These are phyloP conservation scores for Cololabis saira DNA, from an alignment of 2,113 vertebrate species.

Conservation along the genomic window DNA sequence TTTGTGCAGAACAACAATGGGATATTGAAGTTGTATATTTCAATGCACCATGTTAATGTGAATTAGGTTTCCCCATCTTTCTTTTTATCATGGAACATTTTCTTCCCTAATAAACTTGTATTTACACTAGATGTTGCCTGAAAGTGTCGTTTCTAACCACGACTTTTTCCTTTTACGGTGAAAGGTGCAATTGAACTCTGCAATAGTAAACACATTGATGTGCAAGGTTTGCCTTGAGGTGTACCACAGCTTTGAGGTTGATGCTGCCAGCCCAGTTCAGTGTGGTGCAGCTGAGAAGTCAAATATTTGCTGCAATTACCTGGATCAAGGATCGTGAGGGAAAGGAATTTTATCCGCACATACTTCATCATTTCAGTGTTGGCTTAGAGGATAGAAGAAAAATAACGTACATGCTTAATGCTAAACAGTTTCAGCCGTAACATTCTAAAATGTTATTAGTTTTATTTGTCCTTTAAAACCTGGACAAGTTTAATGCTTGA, in stretches of 20 bases:
- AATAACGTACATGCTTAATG: background rate
- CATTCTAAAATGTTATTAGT: background rate
- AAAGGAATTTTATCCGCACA: conserved; percentile 26
- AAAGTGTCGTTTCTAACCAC: conserved; percentile 36
- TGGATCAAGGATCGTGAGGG: conserved; percentile 42
- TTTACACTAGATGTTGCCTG: conserved; percentile 59
- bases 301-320: conserved; percentile 63
- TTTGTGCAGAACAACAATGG: conserved; percentile 45
- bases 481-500: too few species aligned
- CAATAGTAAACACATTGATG: conserved; percentile 43
- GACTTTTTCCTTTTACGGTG: conserved; percentile 27
- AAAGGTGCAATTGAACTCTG: conserved; percentile 39
- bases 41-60: conserved; percentile 64
- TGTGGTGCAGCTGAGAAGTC: conserved; percentile 29
- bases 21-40: conserved; percentile 59
- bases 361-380: background rate
- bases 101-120: conserved; percentile 80
- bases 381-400: conserved; percentile 14
- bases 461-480: background rate
- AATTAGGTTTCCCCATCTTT: conserved; percentile 60
- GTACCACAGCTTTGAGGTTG: conserved; percentile 40
- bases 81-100: conserved; percentile 73
- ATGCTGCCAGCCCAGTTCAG: conserved; percentile 28
- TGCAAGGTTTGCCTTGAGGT: conserved; percentile 41
- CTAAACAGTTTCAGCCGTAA: background rate